phyloP scores from a whole-genome alignment of 2,888 invertebrate genomes.

The Protophormia terraenovae region DNA sequence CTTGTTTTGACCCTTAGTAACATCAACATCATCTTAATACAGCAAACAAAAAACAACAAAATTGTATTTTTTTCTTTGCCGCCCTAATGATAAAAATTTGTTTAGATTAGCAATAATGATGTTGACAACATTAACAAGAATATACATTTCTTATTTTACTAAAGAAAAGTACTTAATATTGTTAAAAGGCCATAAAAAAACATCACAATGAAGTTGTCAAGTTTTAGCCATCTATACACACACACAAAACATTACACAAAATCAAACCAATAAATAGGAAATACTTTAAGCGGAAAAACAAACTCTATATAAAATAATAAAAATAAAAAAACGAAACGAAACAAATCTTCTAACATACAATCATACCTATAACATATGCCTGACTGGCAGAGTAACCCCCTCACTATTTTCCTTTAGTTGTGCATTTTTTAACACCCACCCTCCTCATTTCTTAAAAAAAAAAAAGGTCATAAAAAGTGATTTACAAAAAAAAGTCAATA shows the following conservation, averaged over 20 bases:
- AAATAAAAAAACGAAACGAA: constrained; percentile 48
- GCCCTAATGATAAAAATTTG: constrained; percentile 75
- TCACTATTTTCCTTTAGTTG: background rate
- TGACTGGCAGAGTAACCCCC: background rate
- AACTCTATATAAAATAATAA: constrained; percentile 72
- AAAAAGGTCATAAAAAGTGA: constrained; percentile 63
- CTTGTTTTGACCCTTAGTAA: constrained; percentile 51
- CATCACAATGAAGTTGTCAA: constrained; percentile 69
- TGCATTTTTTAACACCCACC: constrained; percentile 26
- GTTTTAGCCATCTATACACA: background rate
- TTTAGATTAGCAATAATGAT: constrained; percentile 79
- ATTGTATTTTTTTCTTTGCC: constrained; percentile 70
- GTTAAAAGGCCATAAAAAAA: constrained; percentile 75
- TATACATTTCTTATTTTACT: constrained; percentile 31
- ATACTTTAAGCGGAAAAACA: constrained; percentile 80
- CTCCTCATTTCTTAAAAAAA: background rate
- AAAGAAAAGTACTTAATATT: constrained; percentile 66
- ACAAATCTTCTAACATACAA: constrained; percentile 38
- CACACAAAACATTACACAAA: constrained; percentile 48
- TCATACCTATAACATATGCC: constrained; percentile 41
- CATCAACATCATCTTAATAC: too few species aligned
- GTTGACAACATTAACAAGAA: constrained; percentile 62
- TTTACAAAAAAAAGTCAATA: constrained; percentile 65
- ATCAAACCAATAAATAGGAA: constrained; percentile 75
- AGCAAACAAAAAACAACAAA: constrained; percentile 3